These are phyloP conservation scores for Protobothrops flavoviridis DNA, from an alignment of 2,113 vertebrate species.

Conservation along the genomic window DNA sequence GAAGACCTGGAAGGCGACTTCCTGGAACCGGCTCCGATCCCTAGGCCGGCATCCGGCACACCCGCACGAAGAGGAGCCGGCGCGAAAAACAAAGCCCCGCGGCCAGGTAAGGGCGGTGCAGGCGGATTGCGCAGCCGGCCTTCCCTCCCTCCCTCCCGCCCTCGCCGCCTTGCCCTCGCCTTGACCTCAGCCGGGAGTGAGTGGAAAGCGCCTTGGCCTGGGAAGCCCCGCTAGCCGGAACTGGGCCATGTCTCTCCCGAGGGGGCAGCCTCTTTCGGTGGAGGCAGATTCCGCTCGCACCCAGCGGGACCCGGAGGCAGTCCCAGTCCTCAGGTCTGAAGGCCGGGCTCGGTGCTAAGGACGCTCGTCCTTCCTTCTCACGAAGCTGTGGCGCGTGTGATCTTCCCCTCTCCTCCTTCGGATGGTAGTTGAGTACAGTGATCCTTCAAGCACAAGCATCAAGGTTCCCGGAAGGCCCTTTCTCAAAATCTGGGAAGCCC, in stretches of 20 bases:
- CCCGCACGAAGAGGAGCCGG: not conserved
- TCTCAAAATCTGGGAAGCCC: not conserved
- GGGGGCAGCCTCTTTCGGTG: not conserved
- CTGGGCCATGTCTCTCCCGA: not conserved
- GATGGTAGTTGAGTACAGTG: not conserved
- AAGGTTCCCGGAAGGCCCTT: not conserved
- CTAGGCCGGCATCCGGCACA: too few species aligned
- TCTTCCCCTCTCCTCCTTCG: too few species aligned
- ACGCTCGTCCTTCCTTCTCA: not conserved
- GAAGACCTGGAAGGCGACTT: not conserved
- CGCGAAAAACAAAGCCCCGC: not conserved
- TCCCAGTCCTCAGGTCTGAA: not conserved
- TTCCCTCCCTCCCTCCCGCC: not conserved
- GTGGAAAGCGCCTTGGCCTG: not conserved
- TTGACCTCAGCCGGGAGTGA: constrained; percentile 55
- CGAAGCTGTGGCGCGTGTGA: not conserved
- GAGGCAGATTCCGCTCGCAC: not conserved
- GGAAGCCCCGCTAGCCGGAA: not conserved
- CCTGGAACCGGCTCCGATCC: not conserved
- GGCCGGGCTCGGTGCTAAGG: not conserved
- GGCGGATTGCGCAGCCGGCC: not conserved
- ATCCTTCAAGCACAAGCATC: not conserved
- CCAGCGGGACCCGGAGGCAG: not conserved
- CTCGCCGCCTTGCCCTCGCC: constrained; percentile 33
- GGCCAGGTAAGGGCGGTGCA: constrained; percentile 32